A percentile compares a stretch with the other conserved stretches of the same genome.
Conservation (phyloP, 2,113 vertebrate species). For the Scatophagus argus region DNA sequence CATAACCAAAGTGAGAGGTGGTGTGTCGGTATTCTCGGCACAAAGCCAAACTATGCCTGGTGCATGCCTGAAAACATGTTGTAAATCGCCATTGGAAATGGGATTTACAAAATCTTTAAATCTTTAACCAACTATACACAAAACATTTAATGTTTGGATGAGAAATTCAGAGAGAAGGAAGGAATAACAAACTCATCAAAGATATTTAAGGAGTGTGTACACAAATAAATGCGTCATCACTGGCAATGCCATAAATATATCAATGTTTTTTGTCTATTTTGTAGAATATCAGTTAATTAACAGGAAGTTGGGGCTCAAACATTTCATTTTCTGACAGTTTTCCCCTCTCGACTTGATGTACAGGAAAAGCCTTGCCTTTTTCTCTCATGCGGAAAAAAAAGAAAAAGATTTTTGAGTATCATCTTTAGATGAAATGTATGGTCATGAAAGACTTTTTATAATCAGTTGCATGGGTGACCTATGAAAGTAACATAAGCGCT, state of each 20-base stretch:
- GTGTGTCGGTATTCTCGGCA: too few relatives aligned
- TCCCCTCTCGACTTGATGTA: not conserved
- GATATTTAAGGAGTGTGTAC: not conserved
- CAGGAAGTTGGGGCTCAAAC: not conserved
- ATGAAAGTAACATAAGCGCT: not conserved
- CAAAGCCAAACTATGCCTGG: too few relatives aligned
- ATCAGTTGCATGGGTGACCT: conserved; percentile 16
- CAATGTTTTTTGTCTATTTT: too few relatives aligned
- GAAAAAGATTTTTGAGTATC: not conserved
- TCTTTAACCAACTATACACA: not conserved
- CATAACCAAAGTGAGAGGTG: too few relatives aligned
- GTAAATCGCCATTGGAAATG: not conserved
- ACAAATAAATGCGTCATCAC: not conserved
- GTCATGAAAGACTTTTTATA: conserved; percentile 4
- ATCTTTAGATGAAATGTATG: not conserved
- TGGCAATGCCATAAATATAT: not conserved
- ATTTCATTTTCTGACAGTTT: too few relatives aligned
- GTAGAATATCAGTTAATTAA: too few relatives aligned
- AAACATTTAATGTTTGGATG: not conserved
- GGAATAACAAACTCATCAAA: not conserved
- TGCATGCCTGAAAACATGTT: not conserved
- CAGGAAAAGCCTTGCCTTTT: not conserved
- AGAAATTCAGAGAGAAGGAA: not conserved
- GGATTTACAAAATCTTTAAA: not conserved
- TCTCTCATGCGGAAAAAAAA: not conserved